phyloP scores from a whole-genome alignment of 2,797 vertebrate genomes.

The Pipistrellus kuhlii region DNA sequence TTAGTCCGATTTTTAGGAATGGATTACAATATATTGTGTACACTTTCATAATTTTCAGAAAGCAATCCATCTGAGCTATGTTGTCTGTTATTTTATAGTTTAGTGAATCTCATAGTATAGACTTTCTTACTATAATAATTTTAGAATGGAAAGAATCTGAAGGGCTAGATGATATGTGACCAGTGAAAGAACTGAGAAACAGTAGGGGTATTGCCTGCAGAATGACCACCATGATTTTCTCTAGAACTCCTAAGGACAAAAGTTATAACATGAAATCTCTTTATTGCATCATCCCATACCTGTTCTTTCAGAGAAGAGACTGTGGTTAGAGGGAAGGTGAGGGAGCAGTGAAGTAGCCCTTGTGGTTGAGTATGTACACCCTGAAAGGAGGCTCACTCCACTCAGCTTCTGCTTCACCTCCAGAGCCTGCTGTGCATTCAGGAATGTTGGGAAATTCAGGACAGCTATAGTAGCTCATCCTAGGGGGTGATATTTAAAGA shows the following conservation, averaged over 20 bases:
- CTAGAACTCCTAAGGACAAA: background rate
- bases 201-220: background rate
- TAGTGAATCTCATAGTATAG: background rate
- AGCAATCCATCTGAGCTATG: background rate
- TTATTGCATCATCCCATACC: fast-evolving
- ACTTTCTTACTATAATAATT: background rate
- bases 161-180: background rate
- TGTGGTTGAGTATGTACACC: fast-evolving
- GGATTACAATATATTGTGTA: background rate
- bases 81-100: background rate
- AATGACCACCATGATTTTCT: background rate
- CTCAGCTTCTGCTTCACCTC: background rate
- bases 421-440: background rate
- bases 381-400: background rate
- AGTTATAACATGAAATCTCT: background rate
- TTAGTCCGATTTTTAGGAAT: background rate
- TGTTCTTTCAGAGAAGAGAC: background rate
- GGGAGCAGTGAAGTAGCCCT: background rate
- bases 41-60: conserved; percentile 44
- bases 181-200: background rate
- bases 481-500: background rate
- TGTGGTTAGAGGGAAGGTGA: background rate
- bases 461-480: background rate
- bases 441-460: background rate
- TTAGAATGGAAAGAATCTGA: background rate